A percentile compares a stretch with the other conserved stretches of the same genome.
Evolutionary conservation across 1,140 invertebrate genomes (phyloP).

Genomic region (Aporrectodea caliginosa): DNA sequence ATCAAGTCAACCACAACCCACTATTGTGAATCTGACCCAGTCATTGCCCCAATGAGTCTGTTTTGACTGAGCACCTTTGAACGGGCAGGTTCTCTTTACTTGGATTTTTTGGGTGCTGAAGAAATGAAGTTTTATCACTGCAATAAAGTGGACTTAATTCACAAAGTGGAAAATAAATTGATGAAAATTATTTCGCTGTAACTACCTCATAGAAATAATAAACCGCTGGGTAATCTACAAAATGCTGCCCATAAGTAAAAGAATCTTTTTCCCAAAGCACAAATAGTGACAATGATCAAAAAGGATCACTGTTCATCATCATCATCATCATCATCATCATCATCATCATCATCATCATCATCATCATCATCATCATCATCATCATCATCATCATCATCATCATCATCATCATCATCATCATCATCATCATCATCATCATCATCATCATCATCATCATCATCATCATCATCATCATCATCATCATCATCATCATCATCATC

Average conservation of each 20-base stretch:
- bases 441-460: conserved; percentile 1
- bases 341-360: conserved; percentile 13
- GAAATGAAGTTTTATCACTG: too few species aligned
- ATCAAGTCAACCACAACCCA: too few species aligned
- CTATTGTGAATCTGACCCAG: too few species aligned
- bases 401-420: conserved; percentile 20
- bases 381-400: conserved; percentile 25
- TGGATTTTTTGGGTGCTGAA: too few species aligned
- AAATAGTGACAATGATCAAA: conserved; percentile 7
- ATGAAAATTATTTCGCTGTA: too few species aligned
- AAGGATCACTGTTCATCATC: not conserved
- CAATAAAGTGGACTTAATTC: too few species aligned
- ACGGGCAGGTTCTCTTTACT: too few species aligned
- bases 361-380: conserved; percentile 19
- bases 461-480: conserved; percentile 18
- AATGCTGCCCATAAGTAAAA: not conserved
- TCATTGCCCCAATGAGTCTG: too few species aligned
- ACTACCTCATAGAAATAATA: too few species aligned
- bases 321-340: conserved; percentile 1
- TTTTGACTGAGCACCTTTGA: too few species aligned
- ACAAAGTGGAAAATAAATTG: too few species aligned
- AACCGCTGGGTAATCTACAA: not conserved
- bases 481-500: conserved; percentile 23
- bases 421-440: conserved; percentile 19
- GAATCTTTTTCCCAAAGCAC: not conserved